Conservation (phyloP, 2,797 vertebrate genomes). For the Chanos chanos region DNA sequence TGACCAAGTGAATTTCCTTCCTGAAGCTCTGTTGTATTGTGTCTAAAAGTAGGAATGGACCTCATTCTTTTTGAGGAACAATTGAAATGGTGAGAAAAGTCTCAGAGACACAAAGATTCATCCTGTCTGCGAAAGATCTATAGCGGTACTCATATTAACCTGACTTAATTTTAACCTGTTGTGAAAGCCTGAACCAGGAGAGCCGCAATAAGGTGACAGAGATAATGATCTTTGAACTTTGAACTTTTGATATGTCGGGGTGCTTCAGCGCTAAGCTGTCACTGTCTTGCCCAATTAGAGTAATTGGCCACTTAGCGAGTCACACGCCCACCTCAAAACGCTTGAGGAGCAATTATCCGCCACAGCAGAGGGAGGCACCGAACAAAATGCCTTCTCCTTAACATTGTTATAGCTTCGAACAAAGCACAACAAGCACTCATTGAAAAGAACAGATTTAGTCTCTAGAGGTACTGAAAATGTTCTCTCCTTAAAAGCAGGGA, state of each 20-base stretch:
- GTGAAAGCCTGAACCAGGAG: conserved; percentile 6
- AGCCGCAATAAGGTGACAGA: conserved; percentile 3
- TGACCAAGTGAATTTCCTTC: not conserved
- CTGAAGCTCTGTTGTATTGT: not conserved
- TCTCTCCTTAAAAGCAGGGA: too few species aligned
- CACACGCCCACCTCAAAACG: conserved; percentile 26
- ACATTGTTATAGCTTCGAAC: conserved; percentile 19
- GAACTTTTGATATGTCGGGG: conserved; percentile 26
- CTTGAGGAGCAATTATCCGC: conserved; percentile 40
- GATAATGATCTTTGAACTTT: conserved; percentile 42
- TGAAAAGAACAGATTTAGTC: conserved; percentile 8
- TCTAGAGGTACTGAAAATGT: too few species aligned
- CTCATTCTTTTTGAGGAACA: too few species aligned
- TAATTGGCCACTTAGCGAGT: conserved; percentile 39
- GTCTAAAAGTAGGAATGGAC: too few species aligned
- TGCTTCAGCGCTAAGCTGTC: conserved; percentile 17
- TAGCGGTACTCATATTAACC: conserved; percentile 7
- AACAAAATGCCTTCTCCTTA: conserved; percentile 38
- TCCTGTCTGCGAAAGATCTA: conserved; percentile 17
- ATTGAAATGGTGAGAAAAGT: too few species aligned
- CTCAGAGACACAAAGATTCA: too few species aligned
- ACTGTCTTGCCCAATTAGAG: conserved; percentile 31
- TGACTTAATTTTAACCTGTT: conserved; percentile 18
- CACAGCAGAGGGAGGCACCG: conserved; percentile 31
- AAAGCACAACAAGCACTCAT: not conserved